Evolutionary conservation across 92 coral and sea anemone species (phyloP).

Genomic region (Epizoanthus rinbou): DNA sequence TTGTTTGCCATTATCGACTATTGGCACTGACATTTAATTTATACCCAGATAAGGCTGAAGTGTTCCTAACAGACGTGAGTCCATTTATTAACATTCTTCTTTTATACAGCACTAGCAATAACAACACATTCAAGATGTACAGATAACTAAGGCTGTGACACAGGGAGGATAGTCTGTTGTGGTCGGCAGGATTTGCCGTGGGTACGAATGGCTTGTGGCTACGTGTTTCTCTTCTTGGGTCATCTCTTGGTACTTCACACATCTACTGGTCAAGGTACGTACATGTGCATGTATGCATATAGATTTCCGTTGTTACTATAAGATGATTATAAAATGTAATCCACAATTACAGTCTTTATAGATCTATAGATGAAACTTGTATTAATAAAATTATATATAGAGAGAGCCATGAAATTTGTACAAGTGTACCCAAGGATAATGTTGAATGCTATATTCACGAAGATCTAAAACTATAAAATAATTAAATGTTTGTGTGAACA

Average conservation of each 20-base stretch:
- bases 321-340: no score
- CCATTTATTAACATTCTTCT: not conserved
- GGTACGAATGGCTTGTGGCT: conserved; percentile 9
- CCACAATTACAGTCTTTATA: no score
- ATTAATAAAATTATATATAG: no score
- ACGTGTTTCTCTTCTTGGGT: conserved; percentile 4
- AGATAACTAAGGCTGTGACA: not conserved
- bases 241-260: conserved; percentile 7
- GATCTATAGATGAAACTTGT: no score
- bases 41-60: not conserved
- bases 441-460: no score
- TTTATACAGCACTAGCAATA: not conserved
- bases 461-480: no score
- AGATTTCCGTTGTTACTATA: no score
- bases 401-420: no score
- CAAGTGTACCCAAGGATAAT: no score
- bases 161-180: not conserved
- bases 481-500: no score
- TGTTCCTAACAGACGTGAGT: not conserved
- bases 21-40: not conserved
- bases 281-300: no score
- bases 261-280: conserved; percentile 21
- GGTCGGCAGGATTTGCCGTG: not conserved
- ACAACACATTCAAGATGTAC: conserved; percentile 10
- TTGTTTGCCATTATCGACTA: not conserved